A percentile compares a stretch with the other conserved stretches of the same genome.
Evolutionary conservation across 1,140 invertebrate genomes (phyloP).

Genomic region (Colletes gigas): DNA sequence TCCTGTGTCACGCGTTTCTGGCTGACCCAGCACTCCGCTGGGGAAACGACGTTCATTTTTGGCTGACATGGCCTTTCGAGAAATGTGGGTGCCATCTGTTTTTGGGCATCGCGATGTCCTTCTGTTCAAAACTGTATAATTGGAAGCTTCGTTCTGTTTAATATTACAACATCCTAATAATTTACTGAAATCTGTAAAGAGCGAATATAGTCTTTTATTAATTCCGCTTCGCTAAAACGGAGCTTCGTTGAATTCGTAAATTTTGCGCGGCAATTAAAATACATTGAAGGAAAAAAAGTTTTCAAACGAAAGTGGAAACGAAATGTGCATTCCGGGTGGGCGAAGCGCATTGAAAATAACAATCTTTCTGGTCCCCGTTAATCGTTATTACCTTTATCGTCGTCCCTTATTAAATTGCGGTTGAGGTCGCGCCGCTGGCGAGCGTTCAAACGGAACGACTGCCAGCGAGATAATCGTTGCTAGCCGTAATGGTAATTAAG

Average conservation of each 20-base stretch:
- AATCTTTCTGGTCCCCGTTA: background rate
- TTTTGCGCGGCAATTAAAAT: too few relatives aligned
- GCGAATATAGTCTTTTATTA: too few relatives aligned
- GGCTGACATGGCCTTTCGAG: background rate
- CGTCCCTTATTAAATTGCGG: slow-evolving; percentile 4
- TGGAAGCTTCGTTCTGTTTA: background rate
- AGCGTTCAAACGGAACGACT: background rate
- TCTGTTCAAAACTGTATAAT: background rate
- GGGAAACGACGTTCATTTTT: background rate
- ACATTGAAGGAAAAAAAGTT: too few relatives aligned
- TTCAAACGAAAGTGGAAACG: background rate
- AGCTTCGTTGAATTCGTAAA: too few relatives aligned
- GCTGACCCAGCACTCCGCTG: background rate
- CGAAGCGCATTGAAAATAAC: background rate
- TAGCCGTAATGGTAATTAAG: slow-evolving; percentile 40
- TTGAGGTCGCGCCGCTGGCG: background rate
- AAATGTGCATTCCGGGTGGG: background rate
- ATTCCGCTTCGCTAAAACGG: too few relatives aligned
- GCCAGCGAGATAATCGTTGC: slow-evolving; percentile 3
- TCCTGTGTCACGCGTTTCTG: background rate
- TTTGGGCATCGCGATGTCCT: background rate
- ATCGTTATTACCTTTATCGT: background rate
- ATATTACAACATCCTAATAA: too few relatives aligned
- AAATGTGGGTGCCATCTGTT: background rate
- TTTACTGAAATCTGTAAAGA: too few relatives aligned